Percentiles rank a stretch among this genome's conserved stretches.
Conservation (phyloP, 2,888 invertebrate species). For the Oscheius sp. region DNA sequence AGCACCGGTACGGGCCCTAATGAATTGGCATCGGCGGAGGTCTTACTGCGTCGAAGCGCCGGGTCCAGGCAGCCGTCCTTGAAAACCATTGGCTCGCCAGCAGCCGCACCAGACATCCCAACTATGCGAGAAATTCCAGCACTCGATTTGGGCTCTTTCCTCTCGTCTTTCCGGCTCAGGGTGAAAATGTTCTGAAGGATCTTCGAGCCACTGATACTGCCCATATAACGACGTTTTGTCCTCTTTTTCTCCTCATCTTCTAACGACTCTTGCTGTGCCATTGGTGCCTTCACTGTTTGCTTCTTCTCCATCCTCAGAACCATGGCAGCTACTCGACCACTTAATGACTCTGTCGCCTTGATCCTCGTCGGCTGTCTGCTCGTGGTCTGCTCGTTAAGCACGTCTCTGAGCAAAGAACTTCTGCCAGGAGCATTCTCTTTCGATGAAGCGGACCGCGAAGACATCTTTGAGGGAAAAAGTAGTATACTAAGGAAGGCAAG, state of each 20-base stretch:
- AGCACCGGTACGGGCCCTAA: constrained; percentile 32
- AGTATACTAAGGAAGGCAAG: background rate
- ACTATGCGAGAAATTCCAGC: constrained; percentile 13
- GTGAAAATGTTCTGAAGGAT: constrained; percentile 44
- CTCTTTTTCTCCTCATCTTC: constrained; percentile 40
- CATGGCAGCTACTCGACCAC: constrained; percentile 48
- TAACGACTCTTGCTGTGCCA: constrained; percentile 44
- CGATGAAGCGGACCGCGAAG: constrained; percentile 7
- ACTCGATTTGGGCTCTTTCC: constrained; percentile 31
- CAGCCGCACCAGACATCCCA: constrained; percentile 34
- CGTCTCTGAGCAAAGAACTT: constrained; percentile 11
- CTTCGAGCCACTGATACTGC: constrained; percentile 44
- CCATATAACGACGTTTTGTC: constrained; percentile 44
- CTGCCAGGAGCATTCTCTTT: constrained; percentile 7
- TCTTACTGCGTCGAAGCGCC: constrained; percentile 32
- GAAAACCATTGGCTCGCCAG: constrained; percentile 38
- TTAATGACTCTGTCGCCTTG: constrained; percentile 22
- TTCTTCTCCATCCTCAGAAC: constrained; percentile 46
- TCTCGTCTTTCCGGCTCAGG: constrained; percentile 32
- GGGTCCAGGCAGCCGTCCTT: constrained; percentile 33
- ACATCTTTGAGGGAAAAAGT: constrained; percentile 14
- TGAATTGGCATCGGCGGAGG: constrained; percentile 31
- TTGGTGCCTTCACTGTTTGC: constrained; percentile 30
- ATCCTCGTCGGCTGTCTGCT: background rate
- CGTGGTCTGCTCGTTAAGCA: constrained; percentile 22